These are phyloP conservation scores for Apteryx mantelli DNA, from an alignment of 2,113 vertebrate genomes.

Conservation along the genomic window DNA sequence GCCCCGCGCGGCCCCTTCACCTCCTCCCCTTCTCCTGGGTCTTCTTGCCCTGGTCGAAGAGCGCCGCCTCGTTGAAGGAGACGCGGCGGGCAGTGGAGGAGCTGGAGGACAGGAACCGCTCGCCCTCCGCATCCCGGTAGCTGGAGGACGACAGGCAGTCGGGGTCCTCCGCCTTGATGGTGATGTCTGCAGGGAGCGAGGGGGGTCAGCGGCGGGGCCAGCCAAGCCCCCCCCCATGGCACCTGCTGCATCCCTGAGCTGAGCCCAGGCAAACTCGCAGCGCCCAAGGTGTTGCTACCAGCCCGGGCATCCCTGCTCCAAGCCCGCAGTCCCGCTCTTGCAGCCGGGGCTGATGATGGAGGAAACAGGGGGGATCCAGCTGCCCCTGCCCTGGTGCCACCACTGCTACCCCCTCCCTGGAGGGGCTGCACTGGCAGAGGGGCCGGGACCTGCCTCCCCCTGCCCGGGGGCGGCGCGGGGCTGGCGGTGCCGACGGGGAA, in stretches of 20 bases:
- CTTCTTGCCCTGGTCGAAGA: constrained; percentile 92
- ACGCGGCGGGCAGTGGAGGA: constrained; percentile 88
- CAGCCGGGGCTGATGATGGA: rapidly evolving
- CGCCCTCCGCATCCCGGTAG: constrained; percentile 86
- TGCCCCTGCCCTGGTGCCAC: rapidly evolving
- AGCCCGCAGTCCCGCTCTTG: rapidly evolving
- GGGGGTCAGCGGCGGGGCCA: neutral
- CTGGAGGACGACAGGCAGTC: constrained; percentile 87
- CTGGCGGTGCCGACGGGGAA: too few relatives aligned
- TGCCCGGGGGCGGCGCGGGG: neutral
- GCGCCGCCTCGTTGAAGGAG: constrained; percentile 96
- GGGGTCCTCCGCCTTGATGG: constrained; percentile 88
- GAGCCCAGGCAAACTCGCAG: neutral
- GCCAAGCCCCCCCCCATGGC: rapidly evolving
- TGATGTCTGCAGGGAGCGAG: constrained; percentile 82
- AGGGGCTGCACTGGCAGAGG: neutral
- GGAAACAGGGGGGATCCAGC: rapidly evolving
- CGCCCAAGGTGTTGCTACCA: rapidly evolving
- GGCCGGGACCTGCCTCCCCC: neutral
- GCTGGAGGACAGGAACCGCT: constrained; percentile 90
- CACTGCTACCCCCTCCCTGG: rapidly evolving
- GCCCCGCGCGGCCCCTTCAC: constrained; percentile 61
- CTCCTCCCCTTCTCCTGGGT: constrained; percentile 94
- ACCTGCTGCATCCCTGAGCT: neutral
- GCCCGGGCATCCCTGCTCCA: rapidly evolving